These are phyloP conservation scores for Sitobion miscanthi DNA, from an alignment of 1,140 invertebrate species.

Conservation along the genomic window DNA sequence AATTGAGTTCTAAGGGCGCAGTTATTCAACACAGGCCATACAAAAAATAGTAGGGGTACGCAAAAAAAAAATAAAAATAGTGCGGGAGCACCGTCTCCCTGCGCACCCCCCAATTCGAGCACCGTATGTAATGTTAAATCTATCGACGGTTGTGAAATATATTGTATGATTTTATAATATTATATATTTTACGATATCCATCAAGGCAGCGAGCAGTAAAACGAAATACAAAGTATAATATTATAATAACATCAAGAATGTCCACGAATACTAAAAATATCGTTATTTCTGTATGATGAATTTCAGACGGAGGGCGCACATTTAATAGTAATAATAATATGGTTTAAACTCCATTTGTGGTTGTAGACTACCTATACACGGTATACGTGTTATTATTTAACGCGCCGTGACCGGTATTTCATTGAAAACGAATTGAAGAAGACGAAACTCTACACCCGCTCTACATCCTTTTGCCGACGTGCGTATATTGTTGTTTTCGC, in stretches of 20 bases:
- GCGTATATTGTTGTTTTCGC: slow-evolving; percentile 15
- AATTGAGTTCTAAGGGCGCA: no score
- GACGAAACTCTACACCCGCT: neutral
- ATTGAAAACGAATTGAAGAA: neutral
- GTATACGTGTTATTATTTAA: neutral
- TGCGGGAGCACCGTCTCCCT: no score
- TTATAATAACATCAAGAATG: neutral
- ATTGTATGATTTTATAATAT: neutral
- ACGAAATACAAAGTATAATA: neutral
- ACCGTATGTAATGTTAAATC: neutral
- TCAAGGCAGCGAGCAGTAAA: neutral
- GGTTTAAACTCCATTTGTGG: neutral
- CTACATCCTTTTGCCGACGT: neutral
- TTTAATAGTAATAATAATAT: neutral
- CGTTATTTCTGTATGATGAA: neutral
- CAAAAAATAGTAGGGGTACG: no score
- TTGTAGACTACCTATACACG: neutral
- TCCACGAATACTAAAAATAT: neutral
- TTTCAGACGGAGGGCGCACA: neutral
- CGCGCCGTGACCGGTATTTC: neutral
- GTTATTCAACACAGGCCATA: no score
- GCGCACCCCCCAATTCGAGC: no score
- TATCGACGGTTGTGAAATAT: neutral
- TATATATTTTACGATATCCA: neutral
- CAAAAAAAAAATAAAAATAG: no score